phyloP scores from a whole-genome alignment of 2,113 vertebrate genomes.

The Chlorodrepanis virens region DNA sequence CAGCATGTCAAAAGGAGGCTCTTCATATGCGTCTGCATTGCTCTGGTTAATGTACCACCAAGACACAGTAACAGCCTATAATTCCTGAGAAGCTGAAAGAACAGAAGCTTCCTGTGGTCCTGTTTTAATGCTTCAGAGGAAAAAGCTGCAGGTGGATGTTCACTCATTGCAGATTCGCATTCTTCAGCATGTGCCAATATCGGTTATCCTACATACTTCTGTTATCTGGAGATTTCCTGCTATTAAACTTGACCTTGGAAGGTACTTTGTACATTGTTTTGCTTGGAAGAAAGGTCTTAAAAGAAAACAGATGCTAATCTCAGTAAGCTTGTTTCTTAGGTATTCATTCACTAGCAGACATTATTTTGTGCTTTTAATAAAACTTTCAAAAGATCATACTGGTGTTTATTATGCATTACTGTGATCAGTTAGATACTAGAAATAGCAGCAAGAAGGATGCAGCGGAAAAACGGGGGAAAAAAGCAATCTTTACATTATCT shows the following conservation, averaged over 20 bases:
- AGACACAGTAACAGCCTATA: neutral
- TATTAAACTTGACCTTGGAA: conserved; percentile 59
- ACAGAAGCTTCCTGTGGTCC: conserved; percentile 45
- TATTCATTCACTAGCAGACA: neutral
- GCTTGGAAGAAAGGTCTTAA: conserved; percentile 12
- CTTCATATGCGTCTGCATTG: conserved; percentile 2
- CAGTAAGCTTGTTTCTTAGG: neutral
- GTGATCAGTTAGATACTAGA: neutral
- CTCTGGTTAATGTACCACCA: neutral
- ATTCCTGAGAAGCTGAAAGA: conserved; percentile 52
- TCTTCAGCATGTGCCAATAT: conserved; percentile 27
- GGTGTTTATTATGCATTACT: neutral
- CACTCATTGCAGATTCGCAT: conserved; percentile 34
- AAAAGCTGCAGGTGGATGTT: conserved; percentile 52
- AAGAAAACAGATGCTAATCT: conserved; percentile 27
- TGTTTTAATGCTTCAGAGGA: conserved; percentile 18
- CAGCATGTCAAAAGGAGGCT: neutral
- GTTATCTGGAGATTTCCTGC: conserved; percentile 47
- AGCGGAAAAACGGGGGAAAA: neutral
- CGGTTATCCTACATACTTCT: conserved; percentile 34
- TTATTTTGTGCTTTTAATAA: neutral
- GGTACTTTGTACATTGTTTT: neutral
- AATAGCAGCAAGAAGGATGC: neutral
- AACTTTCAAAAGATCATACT: neutral
- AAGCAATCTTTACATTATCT: neutral